Percentiles rank a stretch among this genome's conserved stretches.
Evolutionary conservation across 2,113 vertebrate species (phyloP).

Genomic region (Felis chaus): DNA sequence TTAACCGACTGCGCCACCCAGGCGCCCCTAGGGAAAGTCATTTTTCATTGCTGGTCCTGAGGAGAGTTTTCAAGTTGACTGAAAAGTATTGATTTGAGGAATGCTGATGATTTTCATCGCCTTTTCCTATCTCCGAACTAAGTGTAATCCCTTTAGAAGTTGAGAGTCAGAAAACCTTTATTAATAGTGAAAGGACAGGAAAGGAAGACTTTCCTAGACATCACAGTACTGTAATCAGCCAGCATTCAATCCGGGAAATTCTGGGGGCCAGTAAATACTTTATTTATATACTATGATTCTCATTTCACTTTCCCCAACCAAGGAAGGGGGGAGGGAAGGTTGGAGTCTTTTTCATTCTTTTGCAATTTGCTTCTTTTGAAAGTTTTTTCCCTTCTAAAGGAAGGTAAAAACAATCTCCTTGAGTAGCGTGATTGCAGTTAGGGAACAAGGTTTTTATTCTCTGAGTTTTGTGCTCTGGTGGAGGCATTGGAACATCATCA

Average conservation of each 20-base stretch:
- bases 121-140: not conserved
- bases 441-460: not conserved
- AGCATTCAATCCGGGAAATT: not conserved
- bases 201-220: not conserved
- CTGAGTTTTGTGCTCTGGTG: not conserved
- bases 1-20: too few species aligned
- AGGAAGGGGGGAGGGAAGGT: too few species aligned
- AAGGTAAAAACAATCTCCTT: not conserved
- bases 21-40: not conserved
- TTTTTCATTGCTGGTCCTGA: constrained; percentile 9
- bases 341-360: not conserved
- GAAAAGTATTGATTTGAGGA: constrained; percentile 22
- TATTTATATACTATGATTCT: not conserved
- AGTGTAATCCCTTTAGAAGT: not conserved
- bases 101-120: not conserved
- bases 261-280: not conserved
- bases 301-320: not conserved
- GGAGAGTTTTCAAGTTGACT: not conserved
- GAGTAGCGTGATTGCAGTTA: not conserved
- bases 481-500: not conserved
- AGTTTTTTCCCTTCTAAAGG: not conserved
- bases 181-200: not conserved
- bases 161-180: not conserved
- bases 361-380: not conserved
- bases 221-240: not conserved